Base-by-base conservation (phyloP, 1,140 invertebrate genomes). In the Cylas formicarius region DNA sequence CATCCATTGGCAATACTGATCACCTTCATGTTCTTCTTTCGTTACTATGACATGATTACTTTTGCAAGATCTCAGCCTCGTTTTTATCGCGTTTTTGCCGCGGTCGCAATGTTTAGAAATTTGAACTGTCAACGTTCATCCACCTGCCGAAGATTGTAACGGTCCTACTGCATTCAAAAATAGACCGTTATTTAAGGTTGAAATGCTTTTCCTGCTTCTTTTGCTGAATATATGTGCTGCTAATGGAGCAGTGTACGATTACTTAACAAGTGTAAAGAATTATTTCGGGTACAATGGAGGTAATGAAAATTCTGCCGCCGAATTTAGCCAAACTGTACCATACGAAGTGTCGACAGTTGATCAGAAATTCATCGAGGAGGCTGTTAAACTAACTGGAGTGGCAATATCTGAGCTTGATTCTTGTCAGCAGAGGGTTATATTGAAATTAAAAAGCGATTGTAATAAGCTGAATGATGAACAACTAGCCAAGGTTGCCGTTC, bases 401-500 rank as follows among this genome's bases (percentile, higher is more conserved):
- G 63, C 70, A 34, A 56, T 73, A 35, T 79, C 77, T 0, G 72
- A 75, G 2, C 57, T 83, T 19, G 78, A 81, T 60, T 64, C 68
- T 2, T 83, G 80, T 61, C 76, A 81, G 52, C 78, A 82, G 47
- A 74, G 69, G 48, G 74, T 80, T 10, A 63, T 82, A 2, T 65
- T 80, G 51, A 73, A 72, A 56, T 66, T 81, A 37, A 69, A 69
- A 58, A 67, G 67, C 2, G 71, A 75, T 2, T 81, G 80, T 53
- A 60, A 65, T 23, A 60, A 67, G 11, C 67, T 84, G 57, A 72
- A 72, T 11, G 80, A 83, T 52, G 80, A 83, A 50, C 70, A 81
- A 33, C 55, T 84, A 16, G 75, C 77, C 0, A 82, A 81, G 63
- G 54, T 84, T 9, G 74, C 78, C 33, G 79, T 84, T 20, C 74